A percentile compares a stretch with the other conserved stretches of the same genome.
These are phyloP conservation scores for Aphelenchoides avenae DNA, from an alignment of 1,140 invertebrate genomes.

Conservation along the genomic window DNA sequence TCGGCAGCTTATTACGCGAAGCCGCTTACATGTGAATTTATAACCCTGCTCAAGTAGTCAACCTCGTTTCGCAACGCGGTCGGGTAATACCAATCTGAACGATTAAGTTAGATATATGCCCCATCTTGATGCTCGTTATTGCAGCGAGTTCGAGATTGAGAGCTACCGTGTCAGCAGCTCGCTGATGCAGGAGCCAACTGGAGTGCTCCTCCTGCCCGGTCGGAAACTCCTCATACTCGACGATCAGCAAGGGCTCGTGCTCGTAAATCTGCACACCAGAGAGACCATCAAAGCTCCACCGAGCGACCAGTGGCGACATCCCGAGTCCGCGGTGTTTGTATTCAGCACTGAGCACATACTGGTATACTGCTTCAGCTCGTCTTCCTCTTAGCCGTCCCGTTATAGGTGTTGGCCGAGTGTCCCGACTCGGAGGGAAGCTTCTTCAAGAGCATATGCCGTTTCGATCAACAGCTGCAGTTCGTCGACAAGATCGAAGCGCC, in stretches of 20 bases:
- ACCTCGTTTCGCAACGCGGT: too few species aligned
- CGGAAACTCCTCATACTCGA: slow-evolving; percentile 20
- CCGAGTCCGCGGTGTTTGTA: slow-evolving; percentile 26
- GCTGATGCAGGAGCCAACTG: slow-evolving; percentile 18
- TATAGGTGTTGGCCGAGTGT: slow-evolving; percentile 5
- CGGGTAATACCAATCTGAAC: too few species aligned
- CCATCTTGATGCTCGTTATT: too few species aligned
- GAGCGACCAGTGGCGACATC: slow-evolving; percentile 28
- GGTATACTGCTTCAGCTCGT: not conserved
- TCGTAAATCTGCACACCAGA: slow-evolving; percentile 26
- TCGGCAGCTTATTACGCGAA: too few species aligned
- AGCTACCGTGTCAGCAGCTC: slow-evolving; percentile 7
- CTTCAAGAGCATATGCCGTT: slow-evolving; percentile 15
- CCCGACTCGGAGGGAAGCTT: slow-evolving; percentile 5
- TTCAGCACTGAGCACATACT: not conserved
- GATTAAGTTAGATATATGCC: too few species aligned
- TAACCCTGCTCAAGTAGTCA: too few species aligned
- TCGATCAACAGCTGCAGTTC: slow-evolving; percentile 22
- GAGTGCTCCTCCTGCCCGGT: slow-evolving; percentile 18
- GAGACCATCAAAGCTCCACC: slow-evolving; percentile 22
- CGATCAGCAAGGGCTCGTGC: slow-evolving; percentile 17
- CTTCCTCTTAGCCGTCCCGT: not conserved
- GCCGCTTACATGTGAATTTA: too few species aligned
- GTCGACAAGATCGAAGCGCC: slow-evolving; percentile 30
- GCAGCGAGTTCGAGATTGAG: slow-evolving; percentile 25